Base-by-base conservation (phyloP, 2,888 invertebrate species). In the Pollenia angustigena region DNA sequence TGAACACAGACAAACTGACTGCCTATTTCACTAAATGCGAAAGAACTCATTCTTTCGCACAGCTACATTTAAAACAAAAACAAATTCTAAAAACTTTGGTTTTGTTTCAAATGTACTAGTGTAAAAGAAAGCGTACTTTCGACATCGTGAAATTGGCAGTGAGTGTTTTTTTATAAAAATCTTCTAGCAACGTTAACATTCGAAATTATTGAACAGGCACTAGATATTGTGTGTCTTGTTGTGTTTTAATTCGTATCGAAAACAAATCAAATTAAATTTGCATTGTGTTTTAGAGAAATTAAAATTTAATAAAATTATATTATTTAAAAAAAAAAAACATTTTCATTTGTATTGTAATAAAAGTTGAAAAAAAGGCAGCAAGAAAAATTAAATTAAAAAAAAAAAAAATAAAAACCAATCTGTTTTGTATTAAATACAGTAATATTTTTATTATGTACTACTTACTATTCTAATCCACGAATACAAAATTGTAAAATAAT, bases 401-500 rank as follows among this genome's bases (percentile, higher is more conserved):
- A 66, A 60, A 58, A 42, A 54, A 42, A 18, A 16, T 4, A 71
- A 40, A 11, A 71, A 60, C 18, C n/a, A 40, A 44, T 52, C 42
- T 68, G 50, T 50, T 18, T 56, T 66, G 58, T 80, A 62, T 71
- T 40, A 71, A 71, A 52, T 80, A 48, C 56, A 46, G 16, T 16
- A 10, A 23, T 32, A 46, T 46, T 72, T 46, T 58, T 48, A 46
- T 44, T 18, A 44, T 14, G 46, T 48, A 3, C 40, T 74, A 62
- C 16, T 68, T 74, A 62, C 16, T 68, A 68, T 68, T 50, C 18
- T 54, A 56, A 79, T 50, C 48, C 78, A 68, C 60, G 62, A 50
- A 66, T 58, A 48, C 66, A 66, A 71, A 66, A 80, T 71, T 80
- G 58, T 80, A 68, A 68, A 58, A 54, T 10, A 44, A 50, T 64